Evolutionary conservation across 2,113 vertebrate genomes (phyloP).

Genomic region (Planiliza haematocheilus): DNA sequence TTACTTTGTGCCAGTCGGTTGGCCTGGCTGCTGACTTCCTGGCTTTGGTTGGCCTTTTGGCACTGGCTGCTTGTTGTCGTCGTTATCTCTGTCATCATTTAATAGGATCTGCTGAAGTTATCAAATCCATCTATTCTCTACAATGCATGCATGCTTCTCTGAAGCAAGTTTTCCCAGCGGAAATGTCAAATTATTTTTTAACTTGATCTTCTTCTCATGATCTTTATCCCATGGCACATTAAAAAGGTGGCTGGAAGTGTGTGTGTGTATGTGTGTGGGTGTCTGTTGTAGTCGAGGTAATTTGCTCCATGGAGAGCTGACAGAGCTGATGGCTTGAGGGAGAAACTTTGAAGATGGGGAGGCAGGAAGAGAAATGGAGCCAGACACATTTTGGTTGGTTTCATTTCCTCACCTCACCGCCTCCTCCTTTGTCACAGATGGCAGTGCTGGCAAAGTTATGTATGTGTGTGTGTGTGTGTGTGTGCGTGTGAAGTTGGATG

Average conservation of each 20-base stretch:
- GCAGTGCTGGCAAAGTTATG: background rate
- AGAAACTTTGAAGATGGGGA: conserved; percentile 7
- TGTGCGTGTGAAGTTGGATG: background rate
- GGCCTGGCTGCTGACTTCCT: no score
- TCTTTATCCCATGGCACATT: no score
- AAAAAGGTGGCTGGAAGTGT: background rate
- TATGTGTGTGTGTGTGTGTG: background rate
- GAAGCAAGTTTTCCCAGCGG: no score
- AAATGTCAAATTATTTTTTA: no score
- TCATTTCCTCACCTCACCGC: conserved; percentile 4
- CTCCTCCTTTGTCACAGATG: conserved; percentile 28
- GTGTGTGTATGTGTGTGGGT: conserved; percentile 1
- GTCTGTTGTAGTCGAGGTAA: background rate
- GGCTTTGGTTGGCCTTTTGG: no score
- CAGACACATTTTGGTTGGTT: background rate
- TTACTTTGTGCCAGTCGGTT: no score
- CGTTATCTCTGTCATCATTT: no score
- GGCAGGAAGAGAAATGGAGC: background rate
- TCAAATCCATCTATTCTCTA: no score
- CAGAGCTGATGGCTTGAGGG: conserved; percentile 4
- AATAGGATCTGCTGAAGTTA: no score
- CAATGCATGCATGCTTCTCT: no score
- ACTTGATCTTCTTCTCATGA: no score
- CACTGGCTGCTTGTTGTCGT: no score
- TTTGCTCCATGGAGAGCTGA: background rate